Evolutionary conservation across 2,888 invertebrate species (phyloP).

Genomic region (Trachelus stipa): DNA sequence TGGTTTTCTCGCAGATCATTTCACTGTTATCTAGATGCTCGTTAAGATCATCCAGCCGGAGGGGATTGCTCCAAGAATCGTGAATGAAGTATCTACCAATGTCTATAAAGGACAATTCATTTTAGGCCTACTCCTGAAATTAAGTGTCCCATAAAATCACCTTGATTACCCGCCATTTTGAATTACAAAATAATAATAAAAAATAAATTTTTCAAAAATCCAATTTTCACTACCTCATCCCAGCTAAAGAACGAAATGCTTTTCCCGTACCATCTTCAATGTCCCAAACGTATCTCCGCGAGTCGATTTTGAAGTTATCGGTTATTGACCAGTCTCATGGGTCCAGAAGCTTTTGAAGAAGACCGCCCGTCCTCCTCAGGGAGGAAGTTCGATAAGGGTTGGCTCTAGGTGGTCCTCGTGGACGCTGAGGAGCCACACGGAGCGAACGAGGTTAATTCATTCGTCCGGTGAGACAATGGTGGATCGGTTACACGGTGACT

Average conservation of each 20-base stretch:
- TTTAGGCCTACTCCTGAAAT: too few relatives aligned
- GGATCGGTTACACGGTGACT: conserved; percentile 56
- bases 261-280: conserved; percentile 31
- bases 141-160: too few relatives aligned
- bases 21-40: conserved; percentile 58
- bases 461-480: conserved; percentile 56
- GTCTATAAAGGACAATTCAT: background rate
- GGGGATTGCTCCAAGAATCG: background rate
- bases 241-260: background rate
- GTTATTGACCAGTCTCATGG: conserved; percentile 52
- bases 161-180: too few relatives aligned
- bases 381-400: conserved; percentile 46
- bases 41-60: conserved; percentile 51
- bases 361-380: conserved; percentile 42
- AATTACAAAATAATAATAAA: too few relatives aligned
- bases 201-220: too few relatives aligned
- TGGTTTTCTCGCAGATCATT: conserved; percentile 59
- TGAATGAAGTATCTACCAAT: background rate
- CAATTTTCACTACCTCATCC: background rate
- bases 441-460: conserved; percentile 51
- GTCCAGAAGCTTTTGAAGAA: conserved; percentile 39
- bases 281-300: background rate
- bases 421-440: conserved; percentile 3
- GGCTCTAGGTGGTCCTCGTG: conserved; percentile 4
- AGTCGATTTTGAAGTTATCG: conserved; percentile 40